Conservation (phyloP, 2,797 vertebrate genomes). For the Acrocephalus scirpaceus region DNA sequence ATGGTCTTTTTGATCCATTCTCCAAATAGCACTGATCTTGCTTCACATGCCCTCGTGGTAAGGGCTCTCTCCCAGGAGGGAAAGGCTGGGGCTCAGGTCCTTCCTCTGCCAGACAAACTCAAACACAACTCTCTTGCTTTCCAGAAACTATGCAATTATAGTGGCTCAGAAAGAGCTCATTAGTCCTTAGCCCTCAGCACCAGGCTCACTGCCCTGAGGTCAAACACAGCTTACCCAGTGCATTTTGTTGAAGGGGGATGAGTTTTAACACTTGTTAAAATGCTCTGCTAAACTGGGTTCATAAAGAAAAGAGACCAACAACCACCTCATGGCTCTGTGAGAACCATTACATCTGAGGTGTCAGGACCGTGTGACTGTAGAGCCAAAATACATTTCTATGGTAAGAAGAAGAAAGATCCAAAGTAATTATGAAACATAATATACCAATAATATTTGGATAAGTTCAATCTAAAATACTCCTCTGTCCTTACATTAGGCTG, state of each 20-base stretch:
- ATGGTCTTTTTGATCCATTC: background rate
- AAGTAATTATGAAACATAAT: slow-evolving; percentile 57
- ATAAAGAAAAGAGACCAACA: background rate
- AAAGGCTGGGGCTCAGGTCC: background rate
- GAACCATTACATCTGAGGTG: background rate
- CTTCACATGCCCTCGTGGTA: background rate
- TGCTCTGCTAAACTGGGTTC: background rate
- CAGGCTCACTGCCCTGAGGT: background rate
- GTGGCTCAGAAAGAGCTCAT: background rate
- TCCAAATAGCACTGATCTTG: background rate
- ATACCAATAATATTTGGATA: slow-evolving; percentile 48
- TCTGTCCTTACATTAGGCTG: background rate
- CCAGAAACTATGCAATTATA: background rate
- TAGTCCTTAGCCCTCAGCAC: background rate
- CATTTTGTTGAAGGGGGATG: background rate
- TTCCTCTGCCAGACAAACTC: background rate
- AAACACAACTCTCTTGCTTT: background rate
- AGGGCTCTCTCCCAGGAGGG: background rate
- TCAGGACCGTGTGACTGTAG: background rate
- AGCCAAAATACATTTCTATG: slow-evolving; percentile 13
- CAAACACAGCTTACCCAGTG: background rate
- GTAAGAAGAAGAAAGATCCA: slow-evolving; percentile 33
- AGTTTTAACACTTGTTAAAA: background rate
- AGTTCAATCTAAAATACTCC: slow-evolving; percentile 6
- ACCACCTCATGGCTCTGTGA: background rate